These are phyloP conservation scores for Cephus runcator DNA, from an alignment of 2,888 invertebrate genomes.

Conservation along the genomic window DNA sequence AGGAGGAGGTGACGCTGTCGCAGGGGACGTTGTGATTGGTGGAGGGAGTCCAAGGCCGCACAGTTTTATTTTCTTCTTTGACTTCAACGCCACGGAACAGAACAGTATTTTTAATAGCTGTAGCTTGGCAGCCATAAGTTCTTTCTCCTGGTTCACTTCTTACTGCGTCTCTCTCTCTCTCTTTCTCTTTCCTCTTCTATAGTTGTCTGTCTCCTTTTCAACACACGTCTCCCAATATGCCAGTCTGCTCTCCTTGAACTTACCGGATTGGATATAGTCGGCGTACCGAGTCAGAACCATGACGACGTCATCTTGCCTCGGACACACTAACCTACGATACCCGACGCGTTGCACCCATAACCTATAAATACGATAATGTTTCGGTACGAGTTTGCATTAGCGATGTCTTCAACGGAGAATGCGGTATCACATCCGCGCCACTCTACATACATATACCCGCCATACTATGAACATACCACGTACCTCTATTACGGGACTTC, in stretches of 20 bases:
- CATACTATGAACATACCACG: not conserved
- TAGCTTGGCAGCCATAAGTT: not conserved
- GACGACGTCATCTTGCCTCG: not conserved
- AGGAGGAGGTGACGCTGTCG: conserved; percentile 17
- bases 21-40: conserved; percentile 26
- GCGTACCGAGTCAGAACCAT: conserved; percentile 2
- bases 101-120: conserved; percentile 21
- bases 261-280: not conserved
- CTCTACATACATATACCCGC: not conserved
- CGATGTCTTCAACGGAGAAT: not conserved
- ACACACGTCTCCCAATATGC: not conserved
- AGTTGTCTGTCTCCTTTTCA: conserved; percentile 2
- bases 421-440: not conserved
- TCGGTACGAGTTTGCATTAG: not conserved
- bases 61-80: conserved; percentile 32
- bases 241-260: conserved; percentile 16
- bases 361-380: not conserved
- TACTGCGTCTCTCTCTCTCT: not conserved
- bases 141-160: conserved; percentile 13
- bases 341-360: not conserved
- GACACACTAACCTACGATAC: conserved; percentile 15
- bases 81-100: conserved; percentile 18
- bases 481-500: not conserved
- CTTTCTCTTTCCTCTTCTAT: not conserved
- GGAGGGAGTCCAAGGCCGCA: conserved; percentile 33